Base-by-base conservation (phyloP, 2,888 invertebrate species). In the Macaria liturata region DNA sequence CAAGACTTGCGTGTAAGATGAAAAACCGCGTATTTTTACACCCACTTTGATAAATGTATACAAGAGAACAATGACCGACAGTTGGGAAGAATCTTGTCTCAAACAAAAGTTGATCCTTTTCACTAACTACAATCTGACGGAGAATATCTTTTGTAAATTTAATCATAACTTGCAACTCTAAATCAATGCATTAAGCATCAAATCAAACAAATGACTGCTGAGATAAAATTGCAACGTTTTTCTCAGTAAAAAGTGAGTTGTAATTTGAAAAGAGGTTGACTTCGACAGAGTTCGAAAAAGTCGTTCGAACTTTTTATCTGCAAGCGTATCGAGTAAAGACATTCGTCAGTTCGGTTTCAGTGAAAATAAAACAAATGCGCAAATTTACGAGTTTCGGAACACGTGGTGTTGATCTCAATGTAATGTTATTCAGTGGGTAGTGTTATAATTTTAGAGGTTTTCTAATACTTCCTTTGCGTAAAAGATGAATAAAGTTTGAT, bases 371-470 rank as follows among this genome's bases (percentile, higher is more conserved):
- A 67, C 46, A 46, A 56, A 55, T 45, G 43, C 48, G 48, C 57
- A 58, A 62, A 67, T 67, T 67, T 65, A 67, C 59, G 67, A 62
- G 30, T 54, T 49, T 37, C 7, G 46, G 44, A 61, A 61, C 65
- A 65, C 66, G 67, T 62, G 67, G 49, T 47, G 8, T 8, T 37
- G n/a, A 42, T 42, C 4, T 42, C 8, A 4, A 9, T 4, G 42
- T 42, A 8, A 9, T 7, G 49, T 49, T 46, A 34, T 37, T 57
- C 20, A 20, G 20, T 34, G 20, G 49, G n/a, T 42, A 5, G 50
- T 51, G 40, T 47, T 51, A 51, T 47, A 31, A 6, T 51, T 57
- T 51, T 47, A 51, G 44, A 43, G 57, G 34, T 37, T 37, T 37
- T 7, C 34, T 37, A 37, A 37, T 37, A 37, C 34, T 7, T 7